Evolutionary conservation across 2,888 invertebrate species (phyloP), one percentile per base, ranked within the genome.

Genomic region (Emmelina monodactyla): DNA sequence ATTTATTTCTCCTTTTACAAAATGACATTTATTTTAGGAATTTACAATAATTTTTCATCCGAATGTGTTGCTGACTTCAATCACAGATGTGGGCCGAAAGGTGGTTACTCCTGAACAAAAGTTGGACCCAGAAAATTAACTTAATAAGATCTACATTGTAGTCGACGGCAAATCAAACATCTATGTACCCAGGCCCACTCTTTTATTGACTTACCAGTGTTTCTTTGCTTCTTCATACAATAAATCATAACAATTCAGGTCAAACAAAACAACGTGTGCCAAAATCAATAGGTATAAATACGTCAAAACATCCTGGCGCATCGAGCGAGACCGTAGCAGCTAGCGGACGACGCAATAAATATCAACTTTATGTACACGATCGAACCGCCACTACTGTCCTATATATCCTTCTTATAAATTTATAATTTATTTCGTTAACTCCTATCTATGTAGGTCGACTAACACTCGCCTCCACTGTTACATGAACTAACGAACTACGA

Each of bases 191-290:
- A 75, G 75, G 78, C 78, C 79, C 79, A 79, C 78, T 72, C 72
- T 71, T 80, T 80, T 78, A 79, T 80, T 79, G 78, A 80, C 79
- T 78, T 62, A 76, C 76, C 80, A 78, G 76, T 71, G 75, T 76
- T 71, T 25, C n/a, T n/a, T n/a, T n/a, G n/a, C n/a, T n/a, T n/a
- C n/a, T 69, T 67, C 67, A 70, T 79, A 80, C 76, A 79, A 75
- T 73, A 73, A 78, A 78, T 78, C 73, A 79, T 78, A 79, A 76
- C 78, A 78, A 73, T 71, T 72, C 69, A 70, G 65, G 71, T 73
- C 72, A 72, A 79, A 79, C 75, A 76, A 78, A 78, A 76, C 73
- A 76, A 78, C 69, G 69, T 70, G 71, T 75, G 71, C 68, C 65
- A 70, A 73, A 72, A 69, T 71, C 67, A 72, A 72, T 69, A 58